A percentile compares a stretch with the other conserved stretches of the same genome.
Conservation (phyloP, 2,797 vertebrate species). For the Cossypha heuglini region DNA sequence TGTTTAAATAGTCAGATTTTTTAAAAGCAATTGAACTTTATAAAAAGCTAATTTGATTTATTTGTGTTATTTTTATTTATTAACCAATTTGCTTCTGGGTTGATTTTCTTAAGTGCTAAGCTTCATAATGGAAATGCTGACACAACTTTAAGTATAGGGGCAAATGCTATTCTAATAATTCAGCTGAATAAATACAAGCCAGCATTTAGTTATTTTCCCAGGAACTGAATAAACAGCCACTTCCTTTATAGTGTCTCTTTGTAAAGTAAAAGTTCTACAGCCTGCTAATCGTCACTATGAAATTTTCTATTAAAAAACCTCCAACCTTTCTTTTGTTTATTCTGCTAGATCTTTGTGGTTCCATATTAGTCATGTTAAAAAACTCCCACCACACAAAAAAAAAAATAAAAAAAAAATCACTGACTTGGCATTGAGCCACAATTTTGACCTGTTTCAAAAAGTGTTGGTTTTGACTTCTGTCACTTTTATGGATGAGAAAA, state of each 20-base stretch:
- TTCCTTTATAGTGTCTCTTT: constrained; percentile 75
- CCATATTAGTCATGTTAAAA: neutral
- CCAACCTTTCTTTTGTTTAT: constrained; percentile 40
- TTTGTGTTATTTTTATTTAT: constrained; percentile 42
- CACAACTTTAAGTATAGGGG: constrained; percentile 14
- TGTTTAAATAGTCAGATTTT: constrained; percentile 8
- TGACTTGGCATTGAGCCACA: neutral
- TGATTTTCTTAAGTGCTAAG: constrained; percentile 45
- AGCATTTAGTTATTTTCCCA: constrained; percentile 80
- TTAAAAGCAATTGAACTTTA: neutral
- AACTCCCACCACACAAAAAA: neutral
- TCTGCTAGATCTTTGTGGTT: constrained; percentile 3
- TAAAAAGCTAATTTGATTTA: constrained; percentile 33
- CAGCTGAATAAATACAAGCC: constrained; percentile 81
- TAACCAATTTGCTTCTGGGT: constrained; percentile 18
- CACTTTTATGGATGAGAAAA: neutral
- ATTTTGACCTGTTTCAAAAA: neutral
- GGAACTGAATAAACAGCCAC: constrained; percentile 78
- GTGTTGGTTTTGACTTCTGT: neutral
- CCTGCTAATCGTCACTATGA: constrained; percentile 46
- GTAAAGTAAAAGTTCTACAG: constrained; percentile 62
- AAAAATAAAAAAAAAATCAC: neutral
- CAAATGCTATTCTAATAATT: constrained; percentile 68
- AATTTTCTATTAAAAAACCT: constrained; percentile 46
- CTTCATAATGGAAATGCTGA: constrained; percentile 59